Evolutionary conservation across 2,888 invertebrate genomes (phyloP).

Genomic region (Saturnia pavonia): DNA sequence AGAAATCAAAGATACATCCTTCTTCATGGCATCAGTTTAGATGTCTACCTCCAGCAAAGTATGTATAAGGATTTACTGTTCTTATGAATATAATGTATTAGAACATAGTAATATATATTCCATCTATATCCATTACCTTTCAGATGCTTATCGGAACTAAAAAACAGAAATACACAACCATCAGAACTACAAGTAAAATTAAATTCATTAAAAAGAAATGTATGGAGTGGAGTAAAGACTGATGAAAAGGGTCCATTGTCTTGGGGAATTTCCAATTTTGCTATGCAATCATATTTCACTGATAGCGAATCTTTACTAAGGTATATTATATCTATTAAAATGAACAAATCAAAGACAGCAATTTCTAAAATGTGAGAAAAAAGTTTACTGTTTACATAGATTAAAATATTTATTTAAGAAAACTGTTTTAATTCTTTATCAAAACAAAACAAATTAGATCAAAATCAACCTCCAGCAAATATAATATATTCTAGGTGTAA

Average conservation of each 20-base stretch:
- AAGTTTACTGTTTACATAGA: background rate
- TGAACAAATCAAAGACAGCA: background rate
- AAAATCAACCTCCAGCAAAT: background rate
- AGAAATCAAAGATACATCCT: constrained; percentile 67
- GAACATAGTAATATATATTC: background rate
- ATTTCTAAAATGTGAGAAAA: background rate
- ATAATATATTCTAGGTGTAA: background rate
- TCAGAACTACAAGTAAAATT: constrained; percentile 86
- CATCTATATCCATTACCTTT: constrained; percentile 25
- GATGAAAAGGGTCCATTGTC: constrained; percentile 83
- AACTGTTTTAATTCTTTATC: background rate
- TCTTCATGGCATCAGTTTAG: constrained; percentile 78
- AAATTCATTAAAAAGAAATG: constrained; percentile 85
- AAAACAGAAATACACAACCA: constrained; percentile 70
- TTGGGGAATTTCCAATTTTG: constrained; percentile 84
- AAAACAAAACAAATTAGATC: background rate
- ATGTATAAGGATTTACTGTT: constrained; percentile 27
- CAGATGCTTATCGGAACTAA: constrained; percentile 70
- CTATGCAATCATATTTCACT: constrained; percentile 78
- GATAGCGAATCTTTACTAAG: constrained; percentile 82
- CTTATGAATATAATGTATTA: background rate
- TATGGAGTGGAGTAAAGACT: constrained; percentile 86
- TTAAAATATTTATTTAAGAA: background rate
- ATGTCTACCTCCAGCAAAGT: constrained; percentile 75
- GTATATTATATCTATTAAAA: constrained; percentile 48